Base-by-base conservation (phyloP, 53 echinoderm and acorn worm genomes). In the Crossaster papposus region DNA sequence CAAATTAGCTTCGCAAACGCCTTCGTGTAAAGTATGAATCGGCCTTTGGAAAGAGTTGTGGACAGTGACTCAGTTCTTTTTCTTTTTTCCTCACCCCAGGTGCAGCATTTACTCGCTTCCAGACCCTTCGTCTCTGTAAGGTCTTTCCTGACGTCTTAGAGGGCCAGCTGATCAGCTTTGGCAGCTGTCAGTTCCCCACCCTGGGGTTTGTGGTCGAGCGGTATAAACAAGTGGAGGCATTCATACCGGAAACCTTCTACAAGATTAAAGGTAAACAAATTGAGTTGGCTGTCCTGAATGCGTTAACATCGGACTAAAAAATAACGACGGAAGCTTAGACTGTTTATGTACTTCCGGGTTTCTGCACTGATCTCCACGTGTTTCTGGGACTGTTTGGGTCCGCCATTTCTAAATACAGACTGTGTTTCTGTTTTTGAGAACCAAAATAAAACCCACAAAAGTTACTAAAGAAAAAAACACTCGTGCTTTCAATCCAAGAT, bases 141-240 rank as follows among this genome's bases (percentile, higher is more conserved):
- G 97, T 97, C 17, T 97, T 97, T n/a, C 95, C 97, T 1, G 89
- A 91, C 36, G 75, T 93, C 30, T 78, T 97, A 51, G 93, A 92
- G 23, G 88, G 94, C 17, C 94, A 95, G 84, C 85, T 95, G 36
- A 97, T 97, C 62, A 97, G 97, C 81, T 97, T 97, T 83, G 97
- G 97, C 30, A 94, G 94, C 63, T 97, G 97, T 79, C 97, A 97
- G 91, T 97, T 97, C 81, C 97, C 97, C 18, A 97, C 97, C 1
- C 87, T 97, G 23, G 97, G 97, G 2, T 97, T 97, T 89, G 97
- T 97, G 9, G 97, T 97, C 63, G 97, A 97, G 81, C 54, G 97
- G n/a, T 97, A 96, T 80, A 97, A 97, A 53, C 97, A 95, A 79
- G 94, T 96, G 38, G 95, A 97, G 33, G 95, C 95, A 5, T 97